These are phyloP conservation scores for Mimas tiliae DNA, from an alignment of 2,888 invertebrate species.

Conservation along the genomic window DNA sequence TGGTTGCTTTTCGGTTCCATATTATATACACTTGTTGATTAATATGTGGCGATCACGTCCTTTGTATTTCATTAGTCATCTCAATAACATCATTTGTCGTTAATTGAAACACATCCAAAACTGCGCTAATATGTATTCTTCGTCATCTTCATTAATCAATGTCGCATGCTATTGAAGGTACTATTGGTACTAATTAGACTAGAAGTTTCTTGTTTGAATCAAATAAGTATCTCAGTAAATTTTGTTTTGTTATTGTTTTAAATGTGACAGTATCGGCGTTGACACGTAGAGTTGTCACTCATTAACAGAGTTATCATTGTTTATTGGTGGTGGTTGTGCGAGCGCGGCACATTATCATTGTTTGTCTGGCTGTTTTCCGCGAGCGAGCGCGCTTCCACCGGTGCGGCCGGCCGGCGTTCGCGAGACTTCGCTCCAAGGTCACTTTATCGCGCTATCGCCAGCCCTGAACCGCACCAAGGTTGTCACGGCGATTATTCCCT, in stretches of 20 bases:
- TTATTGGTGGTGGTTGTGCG: slow-evolving; percentile 30
- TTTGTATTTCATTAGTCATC: slow-evolving; percentile 69
- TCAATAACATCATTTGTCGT: slow-evolving; percentile 64
- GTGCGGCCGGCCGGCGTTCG: slow-evolving; percentile 72
- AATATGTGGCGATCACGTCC: slow-evolving; percentile 16
- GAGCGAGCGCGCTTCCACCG: slow-evolving; percentile 69
- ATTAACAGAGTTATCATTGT: slow-evolving; percentile 59
- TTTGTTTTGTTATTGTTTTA: slow-evolving; percentile 4
- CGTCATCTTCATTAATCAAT: slow-evolving; percentile 36
- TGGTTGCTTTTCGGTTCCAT: slow-evolving; percentile 25
- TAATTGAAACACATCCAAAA: slow-evolving; percentile 78
- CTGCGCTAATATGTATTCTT: slow-evolving; percentile 33
- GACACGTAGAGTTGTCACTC: slow-evolving; percentile 35
- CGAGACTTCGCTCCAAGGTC: slow-evolving; percentile 78
- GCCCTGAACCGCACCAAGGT: slow-evolving; percentile 74
- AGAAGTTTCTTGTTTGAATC: slow-evolving; percentile 32
- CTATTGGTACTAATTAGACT: slow-evolving; percentile 29
- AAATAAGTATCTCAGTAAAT: slow-evolving; percentile 23
- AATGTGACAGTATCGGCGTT: neutral
- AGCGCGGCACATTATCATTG: slow-evolving; percentile 66
- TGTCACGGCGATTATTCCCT: slow-evolving; percentile 51
- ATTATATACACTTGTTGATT: slow-evolving; percentile 28
- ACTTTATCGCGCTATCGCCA: slow-evolving; percentile 82
- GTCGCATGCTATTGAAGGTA: slow-evolving; percentile 15
- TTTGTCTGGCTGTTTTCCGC: slow-evolving; percentile 78